Base-by-base conservation (phyloP, 2,113 vertebrate genomes). In the Festucalex cinctus region DNA sequence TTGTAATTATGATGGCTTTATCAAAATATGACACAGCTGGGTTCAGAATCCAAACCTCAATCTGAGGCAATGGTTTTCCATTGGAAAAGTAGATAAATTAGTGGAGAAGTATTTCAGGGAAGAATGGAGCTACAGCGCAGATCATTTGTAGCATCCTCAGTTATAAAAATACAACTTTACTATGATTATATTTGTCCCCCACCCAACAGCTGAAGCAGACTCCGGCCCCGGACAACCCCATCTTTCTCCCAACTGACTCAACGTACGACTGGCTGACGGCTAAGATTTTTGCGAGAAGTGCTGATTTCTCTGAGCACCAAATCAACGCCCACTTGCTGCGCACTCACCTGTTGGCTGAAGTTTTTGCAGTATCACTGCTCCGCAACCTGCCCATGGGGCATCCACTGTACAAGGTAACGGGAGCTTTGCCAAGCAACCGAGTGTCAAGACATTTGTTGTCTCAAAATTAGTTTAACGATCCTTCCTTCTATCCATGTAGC, bases 291-390 rank as follows among this genome's bases (percentile, higher is more conserved):
- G 91, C 92, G 49, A 84, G 88, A 65, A 90, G 78, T 72, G 83
- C 91, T 8, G 91, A 94, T 63, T 93, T 91, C 74, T 83, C 26
- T 0, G 57, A 89, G 4, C 92, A 93, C 37, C 66, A 93, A 63
- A 83, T 93, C 16, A 88, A 84, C 0, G 65, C 36, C 22, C 93
- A 93, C 72, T 78, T 93, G 75, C 87, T 93, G 48, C 88, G 85
- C 53, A 91, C 91, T 28, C 92, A 93, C 51, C 74, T 93, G 28
- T 68, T 93, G 79, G 90, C 91, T 8, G 93, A 94, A 1, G 92
- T 88, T 13, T 91, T 92, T 1, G 78, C 88, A 1, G 78, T 93
- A 1, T 89, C 92, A 36, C 90, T 91, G 64, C 78, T 92, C 81
- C 84, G 88, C 58, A 88, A 91, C 37, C 4, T 93, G 9, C 88